Evolutionary conservation across 2,113 vertebrate species (phyloP).

Genomic region (Takifugu flavidus): DNA sequence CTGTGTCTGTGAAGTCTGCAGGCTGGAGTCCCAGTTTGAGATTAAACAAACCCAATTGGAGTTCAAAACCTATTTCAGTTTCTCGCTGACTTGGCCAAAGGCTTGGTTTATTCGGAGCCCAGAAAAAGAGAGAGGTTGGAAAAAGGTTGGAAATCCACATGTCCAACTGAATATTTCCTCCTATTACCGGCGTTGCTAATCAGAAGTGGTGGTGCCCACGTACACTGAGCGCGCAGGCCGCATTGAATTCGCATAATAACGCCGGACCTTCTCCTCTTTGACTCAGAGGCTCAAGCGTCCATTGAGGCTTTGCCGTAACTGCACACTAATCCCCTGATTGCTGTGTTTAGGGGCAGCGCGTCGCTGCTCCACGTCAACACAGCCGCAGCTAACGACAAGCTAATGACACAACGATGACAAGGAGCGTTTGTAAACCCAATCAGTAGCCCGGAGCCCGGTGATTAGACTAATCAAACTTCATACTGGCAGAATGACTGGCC

Average conservation of each 20-base stretch:
- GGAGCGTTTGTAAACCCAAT: constrained; percentile 70
- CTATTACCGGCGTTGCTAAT: constrained; percentile 60
- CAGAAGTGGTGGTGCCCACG: constrained; percentile 46
- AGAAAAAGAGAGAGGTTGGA: constrained; percentile 46
- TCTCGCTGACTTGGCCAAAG: constrained; percentile 33
- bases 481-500: constrained; percentile 52
- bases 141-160: constrained; percentile 41
- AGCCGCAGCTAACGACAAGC: constrained; percentile 61
- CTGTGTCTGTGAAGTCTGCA: constrained; percentile 23
- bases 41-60: constrained; percentile 47
- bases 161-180: constrained; percentile 68
- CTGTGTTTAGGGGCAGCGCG: constrained; percentile 64
- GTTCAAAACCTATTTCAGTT: constrained; percentile 43
- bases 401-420: constrained; percentile 69
- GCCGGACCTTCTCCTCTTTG: constrained; percentile 53
- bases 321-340: constrained; percentile 71
- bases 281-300: constrained; percentile 58
- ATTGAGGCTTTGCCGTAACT: constrained; percentile 62
- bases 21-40: constrained; percentile 46
- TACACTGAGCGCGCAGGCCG: constrained; percentile 51
- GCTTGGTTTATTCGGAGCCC: constrained; percentile 44
- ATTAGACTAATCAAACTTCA: constrained; percentile 70
- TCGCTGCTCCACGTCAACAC: constrained; percentile 64
- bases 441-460: constrained; percentile 61
- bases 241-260: constrained; percentile 31